Percentiles rank a stretch among this genome's conserved stretches.
Evolutionary conservation across 2,113 vertebrate genomes (phyloP).

Genomic region (Ancistrus triradiatus): DNA sequence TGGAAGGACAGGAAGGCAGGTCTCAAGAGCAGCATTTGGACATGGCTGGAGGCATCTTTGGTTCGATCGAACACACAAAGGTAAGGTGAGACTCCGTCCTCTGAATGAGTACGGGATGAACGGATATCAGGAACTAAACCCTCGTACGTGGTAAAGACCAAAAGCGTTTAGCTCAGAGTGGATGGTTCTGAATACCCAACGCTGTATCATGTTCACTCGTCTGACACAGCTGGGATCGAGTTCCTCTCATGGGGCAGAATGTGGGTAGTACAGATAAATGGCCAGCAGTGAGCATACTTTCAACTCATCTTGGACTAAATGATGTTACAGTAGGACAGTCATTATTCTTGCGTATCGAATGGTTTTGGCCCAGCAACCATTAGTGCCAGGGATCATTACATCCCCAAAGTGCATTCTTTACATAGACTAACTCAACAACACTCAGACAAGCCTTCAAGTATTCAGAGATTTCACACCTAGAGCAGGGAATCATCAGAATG

Average conservation of each 20-base stretch:
- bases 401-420: conserved; percentile 13
- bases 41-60: conserved; percentile 99
- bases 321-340: not conserved
- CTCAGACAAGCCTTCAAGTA: conserved; percentile 15
- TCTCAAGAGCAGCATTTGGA: conserved; percentile 95
- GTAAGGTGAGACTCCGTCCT: conserved; percentile 81
- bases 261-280: not conserved
- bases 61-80: conserved; percentile 88
- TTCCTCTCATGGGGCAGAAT: not conserved
- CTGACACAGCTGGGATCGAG: not conserved
- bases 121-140: conserved; percentile 58
- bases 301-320: not conserved
- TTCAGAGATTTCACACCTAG: not conserved
- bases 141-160: conserved; percentile 43
- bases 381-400: not conserved
- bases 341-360: conserved; percentile 4
- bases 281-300: conserved; percentile 5
- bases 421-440: not conserved
- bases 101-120: conserved; percentile 59
- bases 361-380: conserved; percentile 8
- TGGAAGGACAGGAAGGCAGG: conserved; percentile 96
- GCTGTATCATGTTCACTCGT: not conserved
- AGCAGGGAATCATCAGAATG: not conserved
- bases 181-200: not conserved
- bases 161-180: conserved; percentile 6